Conservation (phyloP, 2,888 invertebrate species). For the Tanytarsus gracilentus region DNA sequence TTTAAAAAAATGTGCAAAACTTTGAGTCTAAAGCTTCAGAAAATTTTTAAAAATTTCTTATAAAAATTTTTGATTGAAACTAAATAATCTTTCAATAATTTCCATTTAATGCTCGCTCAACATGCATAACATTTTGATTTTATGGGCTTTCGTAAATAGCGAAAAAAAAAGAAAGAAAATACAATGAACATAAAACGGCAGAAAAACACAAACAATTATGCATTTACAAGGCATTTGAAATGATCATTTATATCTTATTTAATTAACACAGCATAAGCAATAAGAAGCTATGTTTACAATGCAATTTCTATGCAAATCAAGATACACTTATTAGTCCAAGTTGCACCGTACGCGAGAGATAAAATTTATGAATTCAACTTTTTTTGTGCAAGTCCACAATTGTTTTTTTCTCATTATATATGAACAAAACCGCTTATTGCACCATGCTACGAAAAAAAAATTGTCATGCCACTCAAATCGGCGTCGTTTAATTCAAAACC, state of each 20-base stretch:
- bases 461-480: too few species aligned
- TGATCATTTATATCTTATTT: slow-evolving; percentile 25
- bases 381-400: not conserved
- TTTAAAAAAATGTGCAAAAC: too few species aligned
- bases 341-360: not conserved
- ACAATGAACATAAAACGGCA: not conserved
- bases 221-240: slow-evolving; percentile 4
- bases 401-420: not conserved
- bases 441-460: too few species aligned
- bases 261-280: slow-evolving; percentile 11
- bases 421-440: not conserved
- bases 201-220: slow-evolving; percentile 25
- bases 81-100: too few species aligned
- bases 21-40: too few species aligned
- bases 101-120: too few species aligned
- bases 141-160: not conserved
- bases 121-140: not conserved
- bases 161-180: not conserved
- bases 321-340: not conserved
- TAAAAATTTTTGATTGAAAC: too few species aligned
- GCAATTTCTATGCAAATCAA: slow-evolving; percentile 27
- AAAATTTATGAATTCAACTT: slow-evolving; percentile 19
- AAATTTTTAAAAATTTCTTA: too few species aligned
- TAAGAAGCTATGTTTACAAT: slow-evolving; percentile 9
- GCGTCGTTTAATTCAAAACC: too few species aligned